These are phyloP conservation scores for Hafferia zeledoni DNA, from an alignment of 2,797 vertebrate species.

Conservation along the genomic window DNA sequence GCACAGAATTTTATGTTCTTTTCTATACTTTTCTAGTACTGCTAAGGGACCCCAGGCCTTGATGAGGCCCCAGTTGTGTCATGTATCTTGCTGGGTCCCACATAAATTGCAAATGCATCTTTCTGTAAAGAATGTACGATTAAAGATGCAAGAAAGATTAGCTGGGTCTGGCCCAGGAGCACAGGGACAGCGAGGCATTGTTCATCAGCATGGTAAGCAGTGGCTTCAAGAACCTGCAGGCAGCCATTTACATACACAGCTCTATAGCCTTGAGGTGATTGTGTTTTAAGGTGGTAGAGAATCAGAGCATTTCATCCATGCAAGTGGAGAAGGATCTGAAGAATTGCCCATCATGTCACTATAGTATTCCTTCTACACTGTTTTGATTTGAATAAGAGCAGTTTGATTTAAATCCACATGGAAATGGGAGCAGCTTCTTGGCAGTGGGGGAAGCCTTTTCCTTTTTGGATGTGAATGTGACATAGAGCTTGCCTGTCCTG, in stretches of 20 bases:
- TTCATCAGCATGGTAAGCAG: background rate
- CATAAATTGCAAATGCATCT: background rate
- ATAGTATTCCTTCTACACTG: background rate
- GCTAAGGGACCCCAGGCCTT: background rate
- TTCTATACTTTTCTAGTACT: background rate
- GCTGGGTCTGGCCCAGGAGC: background rate
- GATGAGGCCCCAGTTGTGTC: background rate
- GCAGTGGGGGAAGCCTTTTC: background rate
- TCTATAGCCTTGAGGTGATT: background rate
- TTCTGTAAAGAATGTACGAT: background rate
- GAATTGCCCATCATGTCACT: background rate
- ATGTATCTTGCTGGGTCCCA: rapidly evolving
- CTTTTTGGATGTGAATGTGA: background rate
- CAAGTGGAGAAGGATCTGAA: background rate
- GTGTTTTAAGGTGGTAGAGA: background rate
- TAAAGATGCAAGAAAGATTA: background rate
- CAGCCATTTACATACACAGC: background rate
- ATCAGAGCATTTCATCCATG: background rate
- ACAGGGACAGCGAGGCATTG: background rate
- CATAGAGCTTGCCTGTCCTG: background rate
- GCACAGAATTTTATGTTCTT: background rate
- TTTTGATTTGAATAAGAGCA: background rate
- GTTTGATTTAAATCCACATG: background rate
- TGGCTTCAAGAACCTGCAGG: background rate
- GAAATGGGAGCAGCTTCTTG: background rate